These are phyloP conservation scores for Diplazon laetatorius DNA, from an alignment of 2,888 invertebrate species.

Conservation along the genomic window DNA sequence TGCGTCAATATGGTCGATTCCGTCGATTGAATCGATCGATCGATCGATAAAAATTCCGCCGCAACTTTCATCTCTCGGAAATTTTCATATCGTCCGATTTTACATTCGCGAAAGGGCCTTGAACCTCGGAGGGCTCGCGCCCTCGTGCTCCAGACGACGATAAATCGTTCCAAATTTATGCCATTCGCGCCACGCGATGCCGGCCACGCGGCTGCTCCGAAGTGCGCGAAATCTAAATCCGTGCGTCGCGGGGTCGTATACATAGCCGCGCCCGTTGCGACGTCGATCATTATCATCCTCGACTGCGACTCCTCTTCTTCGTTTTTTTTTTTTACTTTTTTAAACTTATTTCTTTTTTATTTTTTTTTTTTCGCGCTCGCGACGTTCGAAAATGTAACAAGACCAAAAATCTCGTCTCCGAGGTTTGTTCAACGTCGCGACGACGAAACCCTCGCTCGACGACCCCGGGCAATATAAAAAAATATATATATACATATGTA, in stretches of 20 bases:
- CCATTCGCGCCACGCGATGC: conserved; percentile 23
- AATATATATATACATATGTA: too few species aligned
- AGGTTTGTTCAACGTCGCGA: conserved; percentile 46
- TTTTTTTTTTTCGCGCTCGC: background rate
- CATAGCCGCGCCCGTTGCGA: conserved; percentile 21
- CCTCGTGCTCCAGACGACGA: conserved; percentile 16
- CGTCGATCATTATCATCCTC: conserved; percentile 33
- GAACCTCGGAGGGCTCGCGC: conserved; percentile 36
- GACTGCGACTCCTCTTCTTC: background rate
- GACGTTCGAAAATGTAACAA: conserved; percentile 43
- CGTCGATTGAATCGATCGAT: conserved; percentile 8
- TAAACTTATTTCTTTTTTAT: background rate
- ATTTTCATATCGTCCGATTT: background rate
- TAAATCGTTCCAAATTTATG: conserved; percentile 56
- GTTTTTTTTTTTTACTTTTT: background rate
- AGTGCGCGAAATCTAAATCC: conserved; percentile 60
- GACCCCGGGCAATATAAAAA: too few species aligned
- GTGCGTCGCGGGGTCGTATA: conserved; percentile 35
- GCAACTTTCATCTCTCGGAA: too few species aligned
- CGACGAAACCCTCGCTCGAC: too few species aligned
- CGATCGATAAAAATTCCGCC: conserved; percentile 16
- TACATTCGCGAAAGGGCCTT: conserved; percentile 57
- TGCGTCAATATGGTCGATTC: conserved; percentile 23
- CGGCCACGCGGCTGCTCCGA: conserved; percentile 1
- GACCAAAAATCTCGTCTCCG: conserved; percentile 30